Evolutionary conservation across 2,113 vertebrate species (phyloP).

Genomic region (Aldabrachelys gigantea): DNA sequence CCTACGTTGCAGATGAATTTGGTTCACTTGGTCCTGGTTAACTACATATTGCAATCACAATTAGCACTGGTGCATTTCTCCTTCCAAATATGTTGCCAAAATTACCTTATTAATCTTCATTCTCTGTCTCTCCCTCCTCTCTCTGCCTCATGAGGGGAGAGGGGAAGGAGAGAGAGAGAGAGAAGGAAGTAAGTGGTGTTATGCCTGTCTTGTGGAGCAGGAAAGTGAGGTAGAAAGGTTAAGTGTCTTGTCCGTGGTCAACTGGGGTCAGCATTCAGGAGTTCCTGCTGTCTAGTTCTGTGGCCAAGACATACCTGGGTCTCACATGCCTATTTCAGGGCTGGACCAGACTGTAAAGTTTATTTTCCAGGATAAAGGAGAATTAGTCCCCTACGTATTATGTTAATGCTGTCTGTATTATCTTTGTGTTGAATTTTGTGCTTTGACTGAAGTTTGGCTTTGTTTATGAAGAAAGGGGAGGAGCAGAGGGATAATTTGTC

Average conservation of each 20-base stretch:
- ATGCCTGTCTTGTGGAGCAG: background rate
- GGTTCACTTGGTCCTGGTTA: background rate
- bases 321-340: background rate
- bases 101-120: no score
- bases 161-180: background rate
- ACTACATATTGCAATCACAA: background rate
- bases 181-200: background rate
- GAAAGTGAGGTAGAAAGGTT: background rate
- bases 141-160: no score
- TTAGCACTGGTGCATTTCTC: background rate
- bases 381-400: background rate
- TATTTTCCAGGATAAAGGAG: background rate
- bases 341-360: background rate
- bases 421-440: background rate
- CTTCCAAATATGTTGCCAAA: background rate
- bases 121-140: fast-evolving
- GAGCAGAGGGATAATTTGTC: background rate
- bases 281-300: background rate
- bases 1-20: background rate
- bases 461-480: background rate
- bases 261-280: fast-evolving
- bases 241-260: fast-evolving
- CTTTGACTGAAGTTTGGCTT: background rate
- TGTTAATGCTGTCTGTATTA: background rate
- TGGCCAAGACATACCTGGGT: background rate